A percentile compares a stretch with the other conserved stretches of the same genome.
These are phyloP conservation scores for Cyphomyrus plagiostoma DNA, from an alignment of 2,113 vertebrate genomes.

Conservation along the genomic window DNA sequence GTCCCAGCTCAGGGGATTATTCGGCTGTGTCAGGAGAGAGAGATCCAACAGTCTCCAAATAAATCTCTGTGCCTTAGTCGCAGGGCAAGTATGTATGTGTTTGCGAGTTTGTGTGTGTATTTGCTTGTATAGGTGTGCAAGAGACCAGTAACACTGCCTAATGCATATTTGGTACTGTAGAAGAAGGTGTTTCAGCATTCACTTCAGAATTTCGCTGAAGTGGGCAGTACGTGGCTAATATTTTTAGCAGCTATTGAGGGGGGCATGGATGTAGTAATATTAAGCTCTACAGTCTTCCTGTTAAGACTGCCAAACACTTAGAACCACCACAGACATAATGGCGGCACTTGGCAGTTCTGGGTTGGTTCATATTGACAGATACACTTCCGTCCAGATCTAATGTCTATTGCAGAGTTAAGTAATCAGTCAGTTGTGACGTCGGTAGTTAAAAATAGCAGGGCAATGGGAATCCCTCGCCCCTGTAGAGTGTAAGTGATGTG, in stretches of 20 bases:
- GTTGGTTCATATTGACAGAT: not conserved
- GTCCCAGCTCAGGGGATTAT: not conserved
- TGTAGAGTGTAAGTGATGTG: not conserved
- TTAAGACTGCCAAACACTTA: not conserved
- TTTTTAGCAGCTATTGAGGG: not conserved
- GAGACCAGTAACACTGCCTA: not conserved
- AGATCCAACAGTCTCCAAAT: not conserved
- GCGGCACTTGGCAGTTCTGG: not conserved
- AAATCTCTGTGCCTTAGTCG: not conserved
- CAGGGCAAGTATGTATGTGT: not conserved
- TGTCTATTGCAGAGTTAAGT: not conserved
- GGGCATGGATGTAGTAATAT: not conserved
- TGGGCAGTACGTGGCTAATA: not conserved
- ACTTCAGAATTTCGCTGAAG: not conserved
- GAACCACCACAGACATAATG: not conserved
- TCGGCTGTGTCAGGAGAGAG: not conserved
- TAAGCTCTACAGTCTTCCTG: not conserved
- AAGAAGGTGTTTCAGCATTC: not conserved
- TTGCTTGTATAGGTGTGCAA: not conserved
- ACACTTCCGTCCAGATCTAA: not conserved
- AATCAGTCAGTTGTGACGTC: not conserved
- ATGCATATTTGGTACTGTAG: not conserved
- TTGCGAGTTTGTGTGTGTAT: not conserved
- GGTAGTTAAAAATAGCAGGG: not conserved
- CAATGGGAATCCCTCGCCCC: not conserved